Percentiles rank a stretch among this genome's conserved stretches.
These are phyloP conservation scores for Drosophila simulans DNA, from an alignment of 1,140 invertebrate species.

Conservation along the genomic window DNA sequence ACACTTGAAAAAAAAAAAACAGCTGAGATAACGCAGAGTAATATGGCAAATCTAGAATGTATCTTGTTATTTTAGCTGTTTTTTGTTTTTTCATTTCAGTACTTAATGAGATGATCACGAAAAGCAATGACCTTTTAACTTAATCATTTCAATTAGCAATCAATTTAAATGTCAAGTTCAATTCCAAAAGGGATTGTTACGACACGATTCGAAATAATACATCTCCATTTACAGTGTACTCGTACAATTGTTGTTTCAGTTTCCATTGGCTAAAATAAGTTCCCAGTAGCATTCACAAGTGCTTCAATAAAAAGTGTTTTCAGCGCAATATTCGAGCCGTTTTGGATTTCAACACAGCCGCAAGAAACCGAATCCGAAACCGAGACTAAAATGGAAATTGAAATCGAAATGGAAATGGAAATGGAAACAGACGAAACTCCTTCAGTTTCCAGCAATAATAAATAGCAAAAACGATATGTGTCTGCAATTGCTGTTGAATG, in stretches of 20 bases:
- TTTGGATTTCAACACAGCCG: conserved; percentile 42
- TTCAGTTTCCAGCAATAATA: conserved; percentile 5
- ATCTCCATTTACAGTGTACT: neutral
- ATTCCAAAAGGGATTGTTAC: neutral
- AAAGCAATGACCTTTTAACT: conserved; percentile 3
- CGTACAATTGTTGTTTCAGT: conserved; percentile 21
- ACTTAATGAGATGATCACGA: neutral
- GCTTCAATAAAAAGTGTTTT: conserved; percentile 22
- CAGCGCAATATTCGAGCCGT: conserved; percentile 28
- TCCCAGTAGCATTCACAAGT: conserved; percentile 26
- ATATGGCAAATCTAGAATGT: neutral
- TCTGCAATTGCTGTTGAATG: conserved; percentile 23
- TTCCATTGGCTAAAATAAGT: conserved; percentile 3
- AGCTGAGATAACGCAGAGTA: neutral
- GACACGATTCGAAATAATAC: neutral
- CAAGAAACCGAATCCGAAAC: conserved; percentile 23
- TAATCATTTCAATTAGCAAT: conserved; percentile 9
- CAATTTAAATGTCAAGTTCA: conserved; percentile 15
- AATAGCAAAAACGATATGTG: conserved; percentile 10
- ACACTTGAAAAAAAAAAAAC: conserved; percentile 4
- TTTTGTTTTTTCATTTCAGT: neutral
- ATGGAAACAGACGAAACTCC: conserved; percentile 23
- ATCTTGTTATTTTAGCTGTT: neutral
- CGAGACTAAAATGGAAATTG: conserved; percentile 21
- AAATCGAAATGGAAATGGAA: conserved; percentile 12